Base-by-base conservation (phyloP, 2,113 vertebrate species). In the Cairina moschata region DNA sequence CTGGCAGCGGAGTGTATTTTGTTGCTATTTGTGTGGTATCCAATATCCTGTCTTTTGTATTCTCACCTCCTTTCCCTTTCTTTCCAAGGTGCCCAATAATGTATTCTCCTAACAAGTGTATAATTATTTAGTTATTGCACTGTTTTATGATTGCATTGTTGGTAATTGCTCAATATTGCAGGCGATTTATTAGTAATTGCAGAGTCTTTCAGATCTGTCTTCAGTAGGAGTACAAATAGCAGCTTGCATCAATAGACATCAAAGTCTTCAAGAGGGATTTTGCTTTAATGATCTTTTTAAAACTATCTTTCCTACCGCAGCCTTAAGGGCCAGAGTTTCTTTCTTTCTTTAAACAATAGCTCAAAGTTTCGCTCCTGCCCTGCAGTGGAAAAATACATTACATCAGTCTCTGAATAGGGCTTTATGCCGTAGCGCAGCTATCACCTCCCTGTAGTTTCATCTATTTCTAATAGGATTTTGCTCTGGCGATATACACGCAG, bases 171-270 rank as follows among this genome's bases (percentile, higher is more conserved):
- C 91, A 77, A 88, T 92, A 95, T 91, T 85, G 77, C 74, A 94
- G 91, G 86, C 73, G 86, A 96, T 96, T 96, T 96, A 89, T 92
- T 92, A 96, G 91, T 95, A 93, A 95, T 83, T 95, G 95, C 63
- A 14, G 67, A 81, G 75, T 78, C 76, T 91, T 95, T 95, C 89
- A 94, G 87, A 78, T 94, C 91, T 94, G 32, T 75, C 67, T 95
- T 90, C 81, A 78, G 84, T 17, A 81, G 72, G 44, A 93, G 93
- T 95, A 95, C 68, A 88, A 96, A 96, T 83, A 95, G 68, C 38
- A 90, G 36, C 71, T 96, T 88, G 87, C 94, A 83, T 94, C 95
- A 92, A 91, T 72, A 94, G 92, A 86, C 75, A 91, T 91, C 81
- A 83, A 94, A 87, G 85, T 31, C 87, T 91, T 87, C 63, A 91